Conservation (phyloP, 2,113 vertebrate genomes). For the Percopsis transmontana region DNA sequence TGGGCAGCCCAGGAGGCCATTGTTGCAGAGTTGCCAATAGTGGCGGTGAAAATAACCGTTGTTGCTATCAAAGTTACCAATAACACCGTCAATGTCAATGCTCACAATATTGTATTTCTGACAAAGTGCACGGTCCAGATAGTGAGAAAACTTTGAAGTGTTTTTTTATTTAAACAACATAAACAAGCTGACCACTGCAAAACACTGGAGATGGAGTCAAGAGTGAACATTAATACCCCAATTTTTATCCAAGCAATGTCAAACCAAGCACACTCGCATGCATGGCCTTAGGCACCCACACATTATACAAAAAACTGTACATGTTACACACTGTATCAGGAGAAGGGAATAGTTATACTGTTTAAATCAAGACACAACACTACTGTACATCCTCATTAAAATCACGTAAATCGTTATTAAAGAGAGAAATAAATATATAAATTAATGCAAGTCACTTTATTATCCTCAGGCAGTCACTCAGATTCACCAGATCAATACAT, state of each 20-base stretch:
- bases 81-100: conserved; percentile 20
- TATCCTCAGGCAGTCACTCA: conserved; percentile 81
- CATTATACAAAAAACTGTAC: conserved; percentile 77
- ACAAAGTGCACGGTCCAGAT: conserved; percentile 43
- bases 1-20: conserved; percentile 57
- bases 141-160: conserved; percentile 82
- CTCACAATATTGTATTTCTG: conserved; percentile 31
- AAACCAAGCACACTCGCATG: conserved; percentile 61
- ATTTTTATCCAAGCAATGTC: conserved; percentile 57
- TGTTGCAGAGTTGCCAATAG: conserved; percentile 64
- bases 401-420: conserved; percentile 9
- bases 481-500: conserved; percentile 81
- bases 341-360: conserved; percentile 69
- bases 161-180: conserved; percentile 91
- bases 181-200: conserved; percentile 87
- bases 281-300: conserved; percentile 1
- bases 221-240: conserved; percentile 81
- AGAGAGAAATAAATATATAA: conserved; percentile 73
- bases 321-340: conserved; percentile 77
- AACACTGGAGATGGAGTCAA: conserved; percentile 85
- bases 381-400: conserved; percentile 64
- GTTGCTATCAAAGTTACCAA: conserved; percentile 44
- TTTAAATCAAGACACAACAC: conserved; percentile 81
- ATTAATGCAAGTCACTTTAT: conserved; percentile 84
- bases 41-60: conserved; percentile 54